Evolutionary conservation across 2,888 invertebrate species (phyloP), one percentile per base, ranked within the genome.

Genomic region (Polia nebulosa): DNA sequence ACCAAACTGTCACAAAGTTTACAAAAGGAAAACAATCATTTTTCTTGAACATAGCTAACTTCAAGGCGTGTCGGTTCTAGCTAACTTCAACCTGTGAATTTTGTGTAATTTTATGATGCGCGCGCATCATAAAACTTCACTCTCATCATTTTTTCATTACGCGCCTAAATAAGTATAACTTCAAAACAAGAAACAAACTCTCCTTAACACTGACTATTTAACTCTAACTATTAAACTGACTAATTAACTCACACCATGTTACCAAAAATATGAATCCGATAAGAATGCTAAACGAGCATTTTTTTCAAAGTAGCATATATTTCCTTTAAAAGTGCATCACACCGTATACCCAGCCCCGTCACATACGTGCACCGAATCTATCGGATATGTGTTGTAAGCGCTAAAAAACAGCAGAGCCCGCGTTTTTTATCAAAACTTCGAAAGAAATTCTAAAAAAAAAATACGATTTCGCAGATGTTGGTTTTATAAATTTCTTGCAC

Each of bases 401-500:
- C 87, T 90, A 92, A 94, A 94, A 94, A 94, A 93, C 89, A 72
- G 79, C 85, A 78, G 84, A 84, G 79, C 88, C 90, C 86, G 71
- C 79, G 81, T 91, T 94, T 95, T 94, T 92, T 89, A 88, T 63
- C 62, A 60, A 73, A 81, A 74, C 85, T 84, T 83, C 89, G 77
- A 92, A 93, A 94, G 92, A 94, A 93, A 92, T 92, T 91, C 80
- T 72, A 61, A 89, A 92, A 95, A 92, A 92, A 94, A 90, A 73
- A 81, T 84, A 78, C 90, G 92, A 94, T 94, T 95, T 95, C 89
- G 95, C 95, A 95, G 95, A 95, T 95, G 95, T 95, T 94, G 91
- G 90, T 93, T 94, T 93, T 93, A 93, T 93, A 92, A 93, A 94
- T 93, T 93, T 94, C 93, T 92, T 94, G 93, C 94, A 95, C 95